Base-by-base conservation (phyloP, 2,888 invertebrate genomes). In the Apodemia zela region DNA sequence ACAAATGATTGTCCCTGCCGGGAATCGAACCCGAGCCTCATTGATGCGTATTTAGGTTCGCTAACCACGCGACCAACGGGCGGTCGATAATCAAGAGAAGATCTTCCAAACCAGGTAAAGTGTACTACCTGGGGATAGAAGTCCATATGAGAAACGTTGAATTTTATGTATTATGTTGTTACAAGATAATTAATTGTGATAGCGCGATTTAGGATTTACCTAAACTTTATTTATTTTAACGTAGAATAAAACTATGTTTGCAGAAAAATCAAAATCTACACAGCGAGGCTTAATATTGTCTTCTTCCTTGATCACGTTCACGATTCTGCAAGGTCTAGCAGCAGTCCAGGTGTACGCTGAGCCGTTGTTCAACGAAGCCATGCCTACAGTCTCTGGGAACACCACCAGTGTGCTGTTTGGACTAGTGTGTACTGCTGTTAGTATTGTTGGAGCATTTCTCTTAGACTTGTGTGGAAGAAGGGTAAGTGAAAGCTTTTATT, bases 271-370 rank as follows among this genome's bases (percentile, higher is more conserved):
- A 2, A 72, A 72, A 0, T 78, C 85, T 0, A 65, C 65, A 0
- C 78, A 80, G 0, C 73, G 74, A 3, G 81, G 81, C 0, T 67
- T 86, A 5, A 25, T 72, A 3, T 65, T 84, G 0, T 69, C 68
- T 8, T 25, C 83, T 0, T 69, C 73, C 0, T 66, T 87, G 8
- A 70, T 79, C 65, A 79, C 80, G 0, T 69, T 77, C 0, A 72
- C 79, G 10, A 75, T 85, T 17, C 84, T 82, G 72, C 85, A 87
- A 79, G 87, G 87, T 0, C 62, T 85, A 0, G 73, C 82, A 1
- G 80, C 79, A 0, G 70, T 87, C 0, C 83, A 85, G 68, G 85
- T 87, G 18, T 87, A 85, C 66, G 87, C 87, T 0, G 77, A 80
- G 38, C 83, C 84, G 0, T 67, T 87, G 58, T 87, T 87, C 69